Conservation (phyloP, 2,797 vertebrate genomes). For the Dromococcyx pavoninus region DNA sequence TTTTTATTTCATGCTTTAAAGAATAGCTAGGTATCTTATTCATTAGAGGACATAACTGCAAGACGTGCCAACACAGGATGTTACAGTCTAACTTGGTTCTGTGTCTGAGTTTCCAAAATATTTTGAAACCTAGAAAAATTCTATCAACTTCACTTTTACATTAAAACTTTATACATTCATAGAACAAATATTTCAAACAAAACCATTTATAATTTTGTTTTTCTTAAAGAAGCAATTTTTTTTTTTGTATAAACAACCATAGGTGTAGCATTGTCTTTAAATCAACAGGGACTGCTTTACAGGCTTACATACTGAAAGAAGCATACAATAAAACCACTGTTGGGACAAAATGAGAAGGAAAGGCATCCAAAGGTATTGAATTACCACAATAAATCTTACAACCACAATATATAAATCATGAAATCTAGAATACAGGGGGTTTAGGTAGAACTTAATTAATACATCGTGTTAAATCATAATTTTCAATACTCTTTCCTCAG, state of each 20-base stretch:
- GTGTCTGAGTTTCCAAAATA: not conserved
- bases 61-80: not conserved
- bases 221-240: not conserved
- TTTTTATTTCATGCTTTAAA: not conserved
- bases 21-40: not conserved
- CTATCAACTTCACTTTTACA: not conserved
- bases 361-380: not conserved
- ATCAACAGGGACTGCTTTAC: conserved; percentile 5
- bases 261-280: not conserved
- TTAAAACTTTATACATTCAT: not conserved
- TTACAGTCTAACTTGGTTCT: not conserved
- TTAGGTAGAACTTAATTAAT: conserved; percentile 31
- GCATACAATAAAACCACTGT: not conserved
- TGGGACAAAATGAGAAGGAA: conserved; percentile 1
- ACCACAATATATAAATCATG: conserved; percentile 24
- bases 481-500: conserved; percentile 9
- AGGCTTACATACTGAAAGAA: not conserved
- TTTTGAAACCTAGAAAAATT: not conserved
- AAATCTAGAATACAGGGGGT: not conserved
- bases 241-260: not conserved
- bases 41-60: not conserved
- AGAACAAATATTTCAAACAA: not conserved
- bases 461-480: not conserved
- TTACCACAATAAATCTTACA: conserved; percentile 26
- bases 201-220: not conserved